Percentiles rank a stretch among this genome's conserved stretches.
These are phyloP conservation scores for Macrotrachela quadricornifera DNA, from an alignment of 1,140 invertebrate species.

Conservation along the genomic window DNA sequence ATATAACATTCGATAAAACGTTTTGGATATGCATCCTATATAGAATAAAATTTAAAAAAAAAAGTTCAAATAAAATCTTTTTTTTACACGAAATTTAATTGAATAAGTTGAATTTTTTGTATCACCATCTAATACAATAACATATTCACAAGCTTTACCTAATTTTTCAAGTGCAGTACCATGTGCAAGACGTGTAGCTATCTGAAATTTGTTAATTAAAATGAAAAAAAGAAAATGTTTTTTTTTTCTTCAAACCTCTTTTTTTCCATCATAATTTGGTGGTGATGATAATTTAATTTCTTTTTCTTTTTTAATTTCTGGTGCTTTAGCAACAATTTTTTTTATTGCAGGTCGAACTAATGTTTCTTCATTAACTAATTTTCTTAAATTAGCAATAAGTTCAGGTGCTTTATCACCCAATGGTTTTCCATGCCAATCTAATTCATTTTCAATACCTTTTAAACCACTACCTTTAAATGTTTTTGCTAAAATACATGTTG, in stretches of 20 bases:
- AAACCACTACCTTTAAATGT: slow-evolving; percentile 79
- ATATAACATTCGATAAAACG: slow-evolving; percentile 94
- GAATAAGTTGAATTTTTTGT: slow-evolving; percentile 96
- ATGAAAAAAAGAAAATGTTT: neutral
- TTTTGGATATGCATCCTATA: slow-evolving; percentile 33
- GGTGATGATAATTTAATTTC: slow-evolving; percentile 45
- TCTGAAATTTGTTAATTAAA: slow-evolving; percentile 18
- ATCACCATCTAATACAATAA: slow-evolving; percentile 79
- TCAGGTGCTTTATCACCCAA: slow-evolving; percentile 54
- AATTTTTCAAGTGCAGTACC: slow-evolving; percentile 71
- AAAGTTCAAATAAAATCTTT: slow-evolving; percentile 14
- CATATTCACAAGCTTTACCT: slow-evolving; percentile 54
- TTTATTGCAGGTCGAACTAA: neutral
- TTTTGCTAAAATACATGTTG: slow-evolving; percentile 78
- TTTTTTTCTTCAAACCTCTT: slow-evolving; percentile 19
- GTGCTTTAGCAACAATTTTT: slow-evolving; percentile 40
- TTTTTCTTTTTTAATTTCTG: slow-evolving; percentile 33
- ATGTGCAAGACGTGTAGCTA: slow-evolving; percentile 82
- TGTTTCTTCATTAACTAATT: slow-evolving; percentile 1
- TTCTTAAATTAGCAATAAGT: slow-evolving; percentile 24
- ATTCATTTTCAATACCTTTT: slow-evolving; percentile 57
- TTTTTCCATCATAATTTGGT: slow-evolving; percentile 53
- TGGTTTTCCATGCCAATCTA: slow-evolving; percentile 94
- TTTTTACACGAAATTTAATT: slow-evolving; percentile 57
- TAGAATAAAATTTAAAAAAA: neutral